These are phyloP conservation scores for Zaprionus africanus DNA, from an alignment of 1,140 invertebrate genomes.

Conservation along the genomic window DNA sequence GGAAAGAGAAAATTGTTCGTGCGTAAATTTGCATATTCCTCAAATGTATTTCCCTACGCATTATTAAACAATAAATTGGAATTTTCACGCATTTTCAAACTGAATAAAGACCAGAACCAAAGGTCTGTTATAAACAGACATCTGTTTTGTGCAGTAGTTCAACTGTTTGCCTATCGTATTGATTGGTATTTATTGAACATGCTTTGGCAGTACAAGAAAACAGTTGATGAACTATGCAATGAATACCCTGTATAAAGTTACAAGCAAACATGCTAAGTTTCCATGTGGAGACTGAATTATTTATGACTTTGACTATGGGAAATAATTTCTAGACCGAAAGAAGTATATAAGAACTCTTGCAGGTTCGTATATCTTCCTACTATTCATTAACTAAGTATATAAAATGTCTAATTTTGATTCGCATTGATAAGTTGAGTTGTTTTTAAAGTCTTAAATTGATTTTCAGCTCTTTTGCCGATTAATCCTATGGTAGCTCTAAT, in stretches of 20 bases:
- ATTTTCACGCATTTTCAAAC: neutral
- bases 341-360: too few relatives aligned
- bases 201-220: neutral
- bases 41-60: neutral
- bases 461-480: too few relatives aligned
- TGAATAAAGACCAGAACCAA: neutral
- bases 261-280: neutral
- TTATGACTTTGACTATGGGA: too few relatives aligned
- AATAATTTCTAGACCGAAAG: too few relatives aligned
- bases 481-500: too few relatives aligned
- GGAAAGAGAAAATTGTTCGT: neutral
- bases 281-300: neutral
- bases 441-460: too few relatives aligned
- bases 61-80: neutral
- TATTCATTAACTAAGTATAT: too few relatives aligned
- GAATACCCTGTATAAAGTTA: neutral
- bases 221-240: neutral
- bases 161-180: neutral
- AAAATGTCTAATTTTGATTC: too few relatives aligned
- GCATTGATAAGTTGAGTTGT: too few relatives aligned
- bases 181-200: neutral
- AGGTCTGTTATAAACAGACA: neutral
- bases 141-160: conserved; percentile 3
- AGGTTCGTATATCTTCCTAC: too few relatives aligned
- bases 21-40: neutral